Percentiles rank a stretch among this genome's conserved stretches.
These are phyloP conservation scores for Chirona hameri DNA, from an alignment of 2,888 invertebrate genomes.

Conservation along the genomic window DNA sequence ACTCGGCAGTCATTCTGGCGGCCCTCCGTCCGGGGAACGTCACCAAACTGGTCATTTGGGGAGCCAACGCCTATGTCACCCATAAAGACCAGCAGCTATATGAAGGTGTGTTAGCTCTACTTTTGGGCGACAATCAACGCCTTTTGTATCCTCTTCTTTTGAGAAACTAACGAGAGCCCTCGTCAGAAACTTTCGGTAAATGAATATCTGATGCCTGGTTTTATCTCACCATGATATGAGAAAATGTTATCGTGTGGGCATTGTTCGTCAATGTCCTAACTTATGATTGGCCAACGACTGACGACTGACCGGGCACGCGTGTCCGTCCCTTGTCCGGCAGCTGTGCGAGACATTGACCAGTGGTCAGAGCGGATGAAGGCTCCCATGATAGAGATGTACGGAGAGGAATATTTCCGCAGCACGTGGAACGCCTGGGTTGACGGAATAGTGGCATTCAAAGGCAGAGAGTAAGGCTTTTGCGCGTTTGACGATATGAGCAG, in stretches of 20 bases:
- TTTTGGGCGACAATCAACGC: no score
- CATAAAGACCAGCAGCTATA: constrained; percentile 62
- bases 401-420: constrained; percentile 62
- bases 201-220: no score
- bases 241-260: no score
- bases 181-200: no score
- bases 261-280: no score
- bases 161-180: no score
- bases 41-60: constrained; percentile 71
- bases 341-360: constrained; percentile 63
- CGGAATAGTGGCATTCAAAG: constrained; percentile 53
- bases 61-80: constrained; percentile 68
- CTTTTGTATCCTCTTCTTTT: no score
- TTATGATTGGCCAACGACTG: no score
- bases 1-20: constrained; percentile 70
- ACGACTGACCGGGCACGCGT: no score
- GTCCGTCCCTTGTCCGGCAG: constrained; percentile 33
- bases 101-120: constrained; percentile 53
- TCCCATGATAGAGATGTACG: constrained; percentile 69
- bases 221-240: no score
- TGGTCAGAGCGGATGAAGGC: constrained; percentile 77
- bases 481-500: constrained; percentile 11
- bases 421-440: constrained; percentile 73
- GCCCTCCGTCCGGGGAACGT: constrained; percentile 63
- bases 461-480: constrained; percentile 35